Conservation (phyloP, 2,113 vertebrate species). For the Podocnemis expansa region DNA sequence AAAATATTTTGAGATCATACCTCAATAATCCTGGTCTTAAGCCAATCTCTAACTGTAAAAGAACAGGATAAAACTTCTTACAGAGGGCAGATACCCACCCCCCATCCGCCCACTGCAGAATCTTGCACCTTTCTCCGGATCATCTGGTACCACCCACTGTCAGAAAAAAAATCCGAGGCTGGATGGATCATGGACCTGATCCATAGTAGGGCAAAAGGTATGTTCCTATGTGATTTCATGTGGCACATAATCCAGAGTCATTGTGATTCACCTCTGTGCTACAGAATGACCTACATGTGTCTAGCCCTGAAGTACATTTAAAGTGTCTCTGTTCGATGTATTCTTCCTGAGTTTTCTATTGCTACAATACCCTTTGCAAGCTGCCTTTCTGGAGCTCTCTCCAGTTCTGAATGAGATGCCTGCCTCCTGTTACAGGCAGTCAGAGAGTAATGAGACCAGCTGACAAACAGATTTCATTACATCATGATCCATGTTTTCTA, state of each 20-base stretch:
- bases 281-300: background rate
- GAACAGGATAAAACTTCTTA: background rate
- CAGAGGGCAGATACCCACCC: background rate
- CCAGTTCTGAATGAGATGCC: background rate
- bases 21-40: background rate
- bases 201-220: background rate
- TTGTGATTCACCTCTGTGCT: background rate
- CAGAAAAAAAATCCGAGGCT: background rate
- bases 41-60: background rate
- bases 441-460: background rate
- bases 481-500: background rate
- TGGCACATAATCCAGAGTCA: background rate
- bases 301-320: background rate
- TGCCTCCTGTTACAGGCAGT: background rate
- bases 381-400: background rate
- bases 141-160: background rate
- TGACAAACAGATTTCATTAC: background rate
- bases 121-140: background rate
- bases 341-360: background rate
- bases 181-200: background rate
- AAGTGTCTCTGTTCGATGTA: background rate
- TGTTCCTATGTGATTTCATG: background rate
- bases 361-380: background rate
- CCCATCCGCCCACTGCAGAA: background rate
- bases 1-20: background rate